phyloP scores from a whole-genome alignment of 2,113 vertebrate species.

The Hippocampus mohnikei region DNA sequence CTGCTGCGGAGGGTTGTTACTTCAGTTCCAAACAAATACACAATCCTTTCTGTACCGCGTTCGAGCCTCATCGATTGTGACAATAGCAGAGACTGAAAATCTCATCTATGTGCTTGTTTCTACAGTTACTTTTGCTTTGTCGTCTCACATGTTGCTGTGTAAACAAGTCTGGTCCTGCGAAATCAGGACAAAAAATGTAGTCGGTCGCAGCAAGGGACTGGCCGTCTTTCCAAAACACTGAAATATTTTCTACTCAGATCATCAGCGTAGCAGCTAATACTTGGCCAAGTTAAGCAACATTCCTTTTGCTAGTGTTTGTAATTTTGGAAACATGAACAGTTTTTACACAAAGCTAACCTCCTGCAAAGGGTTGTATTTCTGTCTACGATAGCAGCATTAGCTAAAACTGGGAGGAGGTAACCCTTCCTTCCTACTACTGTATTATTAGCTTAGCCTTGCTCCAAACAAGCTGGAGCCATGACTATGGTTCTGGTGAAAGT shows the following conservation, averaged over 20 bases:
- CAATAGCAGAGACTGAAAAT: conserved; percentile 16
- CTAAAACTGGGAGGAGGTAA: neutral
- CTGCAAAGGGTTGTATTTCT: neutral
- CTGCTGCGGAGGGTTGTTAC: conserved; percentile 33
- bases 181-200: conserved; percentile 33
- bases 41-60: conserved; percentile 41
- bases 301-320: neutral
- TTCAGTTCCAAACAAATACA: conserved; percentile 9
- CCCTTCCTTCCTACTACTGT: neutral
- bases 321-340: neutral
- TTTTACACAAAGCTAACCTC: neutral
- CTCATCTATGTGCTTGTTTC: conserved; percentile 53
- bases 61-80: conserved; percentile 44
- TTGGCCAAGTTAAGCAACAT: neutral
- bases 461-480: neutral
- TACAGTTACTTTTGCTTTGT: conserved; percentile 35
- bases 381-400: neutral
- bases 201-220: conserved; percentile 42
- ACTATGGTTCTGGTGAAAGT: neutral
- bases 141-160: conserved; percentile 20
- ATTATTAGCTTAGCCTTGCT: neutral
- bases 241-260: conserved; percentile 30
- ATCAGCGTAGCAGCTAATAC: neutral
- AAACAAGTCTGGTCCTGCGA: conserved; percentile 34
- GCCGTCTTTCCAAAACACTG: conserved; percentile 55